These are phyloP conservation scores for Mizuhopecten yessoensis DNA, from an alignment of 1,140 invertebrate species.

Conservation along the genomic window DNA sequence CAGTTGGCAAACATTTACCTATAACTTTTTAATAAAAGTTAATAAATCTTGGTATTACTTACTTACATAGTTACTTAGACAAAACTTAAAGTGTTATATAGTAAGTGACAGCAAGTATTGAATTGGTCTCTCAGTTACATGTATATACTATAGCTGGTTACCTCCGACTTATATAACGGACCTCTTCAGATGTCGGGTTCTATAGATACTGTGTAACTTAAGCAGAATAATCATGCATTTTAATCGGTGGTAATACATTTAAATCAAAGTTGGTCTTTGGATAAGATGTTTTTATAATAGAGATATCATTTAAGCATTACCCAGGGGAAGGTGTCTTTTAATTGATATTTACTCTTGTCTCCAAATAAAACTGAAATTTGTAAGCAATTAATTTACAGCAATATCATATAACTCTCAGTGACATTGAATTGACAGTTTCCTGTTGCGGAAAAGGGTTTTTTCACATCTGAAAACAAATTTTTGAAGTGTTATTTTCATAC, in stretches of 20 bases:
- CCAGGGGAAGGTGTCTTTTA: constrained; percentile 26
- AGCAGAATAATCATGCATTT: neutral
- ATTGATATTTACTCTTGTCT: constrained; percentile 27
- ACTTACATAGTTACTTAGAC: neutral
- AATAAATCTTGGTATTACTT: neutral
- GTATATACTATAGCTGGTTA: too few species aligned
- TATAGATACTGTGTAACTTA: neutral
- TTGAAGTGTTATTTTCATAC: neutral
- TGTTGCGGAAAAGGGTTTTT: neutral
- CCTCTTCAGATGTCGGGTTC: neutral
- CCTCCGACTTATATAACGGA: neutral
- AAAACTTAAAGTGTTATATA: neutral
- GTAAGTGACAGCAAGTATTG: neutral
- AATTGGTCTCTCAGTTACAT: neutral
- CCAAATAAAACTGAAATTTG: neutral
- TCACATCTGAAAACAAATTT: neutral
- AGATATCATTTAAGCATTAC: neutral
- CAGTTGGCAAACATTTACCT: neutral
- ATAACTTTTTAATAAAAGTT: neutral
- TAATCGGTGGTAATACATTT: neutral
- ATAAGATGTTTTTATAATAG: neutral
- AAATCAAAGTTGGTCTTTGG: constrained; percentile 13
- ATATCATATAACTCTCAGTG: neutral
- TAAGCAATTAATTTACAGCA: neutral
- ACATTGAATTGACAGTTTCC: neutral